Conservation (phyloP, 1,140 invertebrate genomes). For the Saccostrea glomerata region DNA sequence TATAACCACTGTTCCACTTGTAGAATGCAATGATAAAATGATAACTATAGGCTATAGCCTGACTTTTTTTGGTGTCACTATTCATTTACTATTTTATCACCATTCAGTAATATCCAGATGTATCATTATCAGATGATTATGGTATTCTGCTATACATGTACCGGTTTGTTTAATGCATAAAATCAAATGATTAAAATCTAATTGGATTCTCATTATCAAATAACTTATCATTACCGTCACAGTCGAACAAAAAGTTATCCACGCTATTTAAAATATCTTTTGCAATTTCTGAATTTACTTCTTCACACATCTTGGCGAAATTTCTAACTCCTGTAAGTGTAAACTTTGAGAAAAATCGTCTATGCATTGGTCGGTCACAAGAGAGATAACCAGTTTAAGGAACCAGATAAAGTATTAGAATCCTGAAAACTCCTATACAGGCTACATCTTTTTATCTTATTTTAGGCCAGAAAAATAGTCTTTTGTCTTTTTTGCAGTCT, state of each 20-base stretch:
- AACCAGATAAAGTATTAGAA: background rate
- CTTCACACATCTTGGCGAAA: conserved; percentile 8
- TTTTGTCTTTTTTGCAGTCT: too few species aligned
- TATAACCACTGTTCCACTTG: too few species aligned
- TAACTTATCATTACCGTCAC: conserved; percentile 59
- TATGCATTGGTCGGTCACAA: background rate
- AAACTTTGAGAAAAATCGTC: background rate
- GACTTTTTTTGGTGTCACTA: too few species aligned
- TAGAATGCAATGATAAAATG: too few species aligned
- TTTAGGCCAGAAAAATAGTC: background rate
- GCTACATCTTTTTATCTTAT: background rate
- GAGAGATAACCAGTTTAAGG: conserved; percentile 4
- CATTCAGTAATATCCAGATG: too few species aligned
- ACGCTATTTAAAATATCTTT: conserved; percentile 56
- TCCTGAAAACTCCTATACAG: background rate
- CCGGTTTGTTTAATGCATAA: too few species aligned
- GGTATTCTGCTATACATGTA: too few species aligned
- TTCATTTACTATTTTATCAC: too few species aligned
- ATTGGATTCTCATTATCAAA: too few species aligned
- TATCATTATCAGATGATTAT: too few species aligned
- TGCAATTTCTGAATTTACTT: conserved; percentile 38
- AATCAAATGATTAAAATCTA: too few species aligned
- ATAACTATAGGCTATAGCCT: too few species aligned
- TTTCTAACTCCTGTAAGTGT: background rate
- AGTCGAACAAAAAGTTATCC: conserved; percentile 67